Base-by-base conservation (phyloP, 2,113 vertebrate genomes). In the Lagenorhynchus albirostris region DNA sequence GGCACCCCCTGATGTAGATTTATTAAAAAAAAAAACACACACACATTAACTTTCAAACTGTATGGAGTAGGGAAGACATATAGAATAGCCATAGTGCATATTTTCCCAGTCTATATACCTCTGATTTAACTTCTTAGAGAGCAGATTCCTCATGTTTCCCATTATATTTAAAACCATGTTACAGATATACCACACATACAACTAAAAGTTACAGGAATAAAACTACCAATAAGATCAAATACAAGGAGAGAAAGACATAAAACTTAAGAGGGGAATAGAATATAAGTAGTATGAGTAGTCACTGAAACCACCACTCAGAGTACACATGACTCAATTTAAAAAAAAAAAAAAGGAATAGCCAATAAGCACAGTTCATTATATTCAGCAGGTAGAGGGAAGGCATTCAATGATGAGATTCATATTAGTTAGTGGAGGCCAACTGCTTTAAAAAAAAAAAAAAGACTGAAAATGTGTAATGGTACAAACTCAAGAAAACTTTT, bases 301-400 rank as follows among this genome's bases (percentile, higher is more conserved):
- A 83, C 0, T 94, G 67, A 97, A 88, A 80, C 33, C 17, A 80
- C 21, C 23, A 90, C 68, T 44, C 71, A 88, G 41, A 80, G 33
- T 29, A 9, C n/a, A 3, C 50, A 76, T 67, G 68, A 92, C 90
- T 44, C 20, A 36, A 26, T 17, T 18, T 38, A n/a, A 0, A 15
- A 5, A 4, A 23, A 60, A 44, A 50, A 26, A 47, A 80, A 63
- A 6, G 14, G 3, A 87, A 82, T 67, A 90, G 25, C 65, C 60
- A 77, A 29, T 23, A 33, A 95, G 77, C 60, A 91, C 70, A 83
- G 67, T 73, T 53, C 85, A 90, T 87, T 81, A 90, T 92, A 96
- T n/a, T 95, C 81, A 94, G 53, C 9, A 76, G 58, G 10, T 76
- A 21, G 14, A 91, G 38, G 80, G 47, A 81, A 87, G 31, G 26